These are phyloP conservation scores for Dyspetes luteomarginatus DNA, from an alignment of 2,888 invertebrate genomes.

Conservation along the genomic window DNA sequence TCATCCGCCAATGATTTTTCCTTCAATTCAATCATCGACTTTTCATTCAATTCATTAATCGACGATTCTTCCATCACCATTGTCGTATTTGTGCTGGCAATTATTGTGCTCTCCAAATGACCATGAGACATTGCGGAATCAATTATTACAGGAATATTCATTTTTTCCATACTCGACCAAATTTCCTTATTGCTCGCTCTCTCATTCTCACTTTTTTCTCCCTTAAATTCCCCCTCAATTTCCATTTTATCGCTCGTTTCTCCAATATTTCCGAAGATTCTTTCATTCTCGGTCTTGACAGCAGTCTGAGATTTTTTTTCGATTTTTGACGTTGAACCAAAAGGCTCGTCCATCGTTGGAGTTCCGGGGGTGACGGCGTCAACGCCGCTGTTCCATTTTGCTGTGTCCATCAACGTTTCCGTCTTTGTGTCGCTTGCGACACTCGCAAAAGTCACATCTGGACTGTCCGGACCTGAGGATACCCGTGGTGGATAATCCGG, in stretches of 20 bases:
- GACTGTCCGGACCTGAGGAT: constrained; percentile 75
- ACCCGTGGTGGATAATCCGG: constrained; percentile 81
- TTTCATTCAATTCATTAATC: no score
- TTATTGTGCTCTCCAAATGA: background rate
- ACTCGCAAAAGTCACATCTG: constrained; percentile 71
- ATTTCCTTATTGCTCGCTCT: constrained; percentile 44
- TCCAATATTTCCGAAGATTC: constrained; percentile 10
- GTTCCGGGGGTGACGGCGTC: constrained; percentile 18
- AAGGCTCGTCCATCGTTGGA: constrained; percentile 18
- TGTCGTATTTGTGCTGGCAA: constrained; percentile 6
- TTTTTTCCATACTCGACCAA: constrained; percentile 37
- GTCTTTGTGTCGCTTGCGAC: constrained; percentile 40
- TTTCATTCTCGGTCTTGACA: background rate
- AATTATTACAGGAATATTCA: constrained; percentile 45
- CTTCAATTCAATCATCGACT: no score
- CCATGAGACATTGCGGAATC: constrained; percentile 58
- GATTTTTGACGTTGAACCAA: background rate
- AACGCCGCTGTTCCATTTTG: constrained; percentile 65
- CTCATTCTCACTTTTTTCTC: constrained; percentile 38
- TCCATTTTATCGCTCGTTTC: background rate
- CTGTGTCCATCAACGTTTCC: constrained; percentile 70
- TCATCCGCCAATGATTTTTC: constrained; percentile 32
- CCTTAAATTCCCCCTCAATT: background rate
- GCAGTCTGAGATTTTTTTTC: background rate
- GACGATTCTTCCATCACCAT: no score